Base-by-base conservation (phyloP, 2,113 vertebrate species). In the Thoracochromis brauschi region DNA sequence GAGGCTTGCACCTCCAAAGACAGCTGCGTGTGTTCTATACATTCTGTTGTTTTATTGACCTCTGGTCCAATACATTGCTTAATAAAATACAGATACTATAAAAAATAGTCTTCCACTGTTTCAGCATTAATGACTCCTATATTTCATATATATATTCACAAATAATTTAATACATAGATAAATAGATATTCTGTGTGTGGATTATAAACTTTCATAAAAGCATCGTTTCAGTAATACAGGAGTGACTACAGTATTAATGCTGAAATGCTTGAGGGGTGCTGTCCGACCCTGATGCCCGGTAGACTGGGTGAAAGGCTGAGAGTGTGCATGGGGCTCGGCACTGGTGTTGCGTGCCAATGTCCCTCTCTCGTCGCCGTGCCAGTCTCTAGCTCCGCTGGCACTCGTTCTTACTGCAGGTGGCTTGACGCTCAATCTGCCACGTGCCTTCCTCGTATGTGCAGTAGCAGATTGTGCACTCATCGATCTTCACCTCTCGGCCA, bases 401-500 rank as follows among this genome's bases (percentile, higher is more conserved):
- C 93, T 99, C 98, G 9, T 99, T 98, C 91, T 97, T 97, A 33
- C 97, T 99, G 96, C 99, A 99, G 96, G 98, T 98, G 21, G 99
- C 99, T 95, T 99, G 98, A 12, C 97, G 96, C 78, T 99, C 98
- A 57, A 99, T 98, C 91, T 98, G 97, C 98, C 98, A 99, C 1
- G 98, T 99, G 85, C 98, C 98, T 88, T 98, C 98, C 94, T 99
- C 99, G 0, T 99, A 99, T 19, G 98, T 99, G 89, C 99, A 99
- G 96, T 99, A 98, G 91, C 98, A 99, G 95, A 99, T 97, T 85
- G 99, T 99, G 88, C 99, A 99, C 40, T 98, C 98, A 29, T 99
- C 98, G 0, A 99, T 98, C 94, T 98, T 97, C 94, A 99, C 98
- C 88, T 99, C 98, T 71, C 99, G 96, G 65, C 99, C 99, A 1